A percentile compares a stretch with the other conserved stretches of the same genome.
Evolutionary conservation across 2,888 invertebrate species (phyloP).

Genomic region (Eristalinus sepulchralis): DNA sequence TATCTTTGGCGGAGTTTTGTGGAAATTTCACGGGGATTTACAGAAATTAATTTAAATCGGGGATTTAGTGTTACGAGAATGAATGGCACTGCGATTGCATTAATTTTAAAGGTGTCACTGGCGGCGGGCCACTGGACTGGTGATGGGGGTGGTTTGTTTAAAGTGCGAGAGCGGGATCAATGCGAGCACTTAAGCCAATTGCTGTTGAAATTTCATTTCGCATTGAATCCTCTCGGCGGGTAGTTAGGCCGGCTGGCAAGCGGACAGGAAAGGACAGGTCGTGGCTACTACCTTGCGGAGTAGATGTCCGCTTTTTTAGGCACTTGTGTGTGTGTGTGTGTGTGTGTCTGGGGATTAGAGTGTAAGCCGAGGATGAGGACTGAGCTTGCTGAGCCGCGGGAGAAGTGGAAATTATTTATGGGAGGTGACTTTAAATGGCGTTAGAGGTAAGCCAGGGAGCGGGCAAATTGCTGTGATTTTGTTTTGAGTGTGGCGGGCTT

Average conservation of each 20-base stretch:
- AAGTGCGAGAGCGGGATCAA: neutral
- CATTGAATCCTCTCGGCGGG: neutral
- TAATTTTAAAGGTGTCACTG: slow-evolving; percentile 41
- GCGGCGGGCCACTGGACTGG: neutral
- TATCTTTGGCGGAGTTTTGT: slow-evolving; percentile 52
- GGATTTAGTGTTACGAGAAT: slow-evolving; percentile 54
- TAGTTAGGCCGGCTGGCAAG: neutral
- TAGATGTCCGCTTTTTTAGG: neutral
- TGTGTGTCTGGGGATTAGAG: neutral
- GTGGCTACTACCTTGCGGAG: neutral
- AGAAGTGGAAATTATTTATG: neutral
- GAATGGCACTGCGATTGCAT: slow-evolving; percentile 57
- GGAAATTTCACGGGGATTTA: slow-evolving; percentile 63
- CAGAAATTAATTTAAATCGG: slow-evolving; percentile 69
- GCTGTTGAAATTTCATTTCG: neutral
- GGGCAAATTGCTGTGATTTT: neutral
- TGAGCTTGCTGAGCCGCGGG: neutral
- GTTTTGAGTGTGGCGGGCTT: neutral
- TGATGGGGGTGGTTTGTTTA: neutral
- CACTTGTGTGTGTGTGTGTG: neutral
- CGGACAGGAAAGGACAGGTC: neutral
- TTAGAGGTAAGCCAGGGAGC: neutral
- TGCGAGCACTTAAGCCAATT: neutral
- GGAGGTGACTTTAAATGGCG: neutral
- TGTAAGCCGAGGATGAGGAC: neutral